A percentile compares a stretch with the other conserved stretches of the same genome.
Evolutionary conservation across 2,113 vertebrate genomes (phyloP).

Genomic region (Hippocampus mohnikei): DNA sequence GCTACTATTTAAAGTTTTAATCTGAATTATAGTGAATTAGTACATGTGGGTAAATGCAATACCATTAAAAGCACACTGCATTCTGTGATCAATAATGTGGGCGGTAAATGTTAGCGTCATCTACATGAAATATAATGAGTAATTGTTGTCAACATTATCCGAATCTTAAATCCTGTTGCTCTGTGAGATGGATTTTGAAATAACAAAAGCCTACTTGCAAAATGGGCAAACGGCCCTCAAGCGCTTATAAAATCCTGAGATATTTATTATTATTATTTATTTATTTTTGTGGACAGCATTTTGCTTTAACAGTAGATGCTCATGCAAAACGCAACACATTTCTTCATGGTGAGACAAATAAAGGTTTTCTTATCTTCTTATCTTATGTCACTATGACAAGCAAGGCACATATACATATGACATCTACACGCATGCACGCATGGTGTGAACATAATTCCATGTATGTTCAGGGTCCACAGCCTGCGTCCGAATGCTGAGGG

Average conservation of each 20-base stretch:
- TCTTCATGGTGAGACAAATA: too few species aligned
- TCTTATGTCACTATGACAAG: conserved; percentile 39
- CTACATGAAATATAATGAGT: neutral
- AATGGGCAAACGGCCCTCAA: neutral
- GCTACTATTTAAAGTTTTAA: neutral
- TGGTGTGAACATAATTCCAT: conserved; percentile 18
- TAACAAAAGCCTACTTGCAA: neutral
- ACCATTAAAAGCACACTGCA: neutral
- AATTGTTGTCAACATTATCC: neutral
- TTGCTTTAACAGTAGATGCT: neutral
- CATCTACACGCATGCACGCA: neutral
- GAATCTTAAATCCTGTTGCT: neutral
- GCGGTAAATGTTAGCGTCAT: neutral
- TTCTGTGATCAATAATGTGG: neutral
- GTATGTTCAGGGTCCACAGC: conserved; percentile 14
- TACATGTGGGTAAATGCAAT: neutral
- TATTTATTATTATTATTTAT: too few species aligned
- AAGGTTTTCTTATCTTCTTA: too few species aligned
- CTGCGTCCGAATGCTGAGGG: conserved; percentile 26
- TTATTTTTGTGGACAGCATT: too few species aligned
- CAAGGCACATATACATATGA: neutral
- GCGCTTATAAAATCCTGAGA: too few species aligned
- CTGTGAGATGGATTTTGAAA: neutral
- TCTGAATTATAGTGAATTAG: neutral
- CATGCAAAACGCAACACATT: neutral